A percentile compares a stretch with the other conserved stretches of the same genome.
phyloP scores from a whole-genome alignment of 30 jellyfish, hydroid and myxozoan genomes.

The Calvadosia cruxmelitensis region DNA sequence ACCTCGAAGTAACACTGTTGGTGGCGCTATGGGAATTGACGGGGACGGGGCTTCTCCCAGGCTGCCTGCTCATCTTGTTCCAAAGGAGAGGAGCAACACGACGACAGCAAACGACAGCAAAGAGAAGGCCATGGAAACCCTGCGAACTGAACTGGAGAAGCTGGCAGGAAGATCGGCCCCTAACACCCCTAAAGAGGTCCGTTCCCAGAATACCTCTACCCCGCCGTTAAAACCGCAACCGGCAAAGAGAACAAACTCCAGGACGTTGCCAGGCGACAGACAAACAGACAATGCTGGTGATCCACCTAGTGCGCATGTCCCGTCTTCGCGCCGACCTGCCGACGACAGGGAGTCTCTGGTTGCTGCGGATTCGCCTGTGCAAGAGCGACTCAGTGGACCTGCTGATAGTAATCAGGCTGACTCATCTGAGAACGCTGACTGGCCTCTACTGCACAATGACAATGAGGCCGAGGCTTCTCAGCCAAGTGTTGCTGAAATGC shows the following conservation, averaged over 20 bases:
- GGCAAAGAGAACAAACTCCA: neutral
- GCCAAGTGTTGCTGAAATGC: constrained; percentile 34
- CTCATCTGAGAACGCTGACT: neutral
- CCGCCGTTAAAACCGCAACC: neutral
- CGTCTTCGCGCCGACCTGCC: neutral
- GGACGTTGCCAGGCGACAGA: neutral
- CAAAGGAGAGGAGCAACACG: neutral
- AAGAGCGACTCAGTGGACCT: neutral
- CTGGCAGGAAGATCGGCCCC: neutral
- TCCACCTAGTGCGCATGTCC: neutral
- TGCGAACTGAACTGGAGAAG: neutral
- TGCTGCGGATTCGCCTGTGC: neutral
- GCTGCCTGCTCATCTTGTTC: neutral
- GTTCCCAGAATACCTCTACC: neutral
- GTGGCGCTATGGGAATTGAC: neutral
- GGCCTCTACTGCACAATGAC: neutral
- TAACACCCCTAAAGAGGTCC: neutral
- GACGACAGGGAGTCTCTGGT: too few relatives aligned
- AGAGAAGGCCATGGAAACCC: neutral
- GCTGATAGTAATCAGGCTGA: neutral
- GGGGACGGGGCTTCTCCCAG: neutral
- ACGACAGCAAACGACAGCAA: neutral
- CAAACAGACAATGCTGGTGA: neutral
- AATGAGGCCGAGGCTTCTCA: neutral
- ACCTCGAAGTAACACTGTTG: neutral